Conservation (phyloP, 2,888 invertebrate species). For the Sepioteuthis lessoniana region DNA sequence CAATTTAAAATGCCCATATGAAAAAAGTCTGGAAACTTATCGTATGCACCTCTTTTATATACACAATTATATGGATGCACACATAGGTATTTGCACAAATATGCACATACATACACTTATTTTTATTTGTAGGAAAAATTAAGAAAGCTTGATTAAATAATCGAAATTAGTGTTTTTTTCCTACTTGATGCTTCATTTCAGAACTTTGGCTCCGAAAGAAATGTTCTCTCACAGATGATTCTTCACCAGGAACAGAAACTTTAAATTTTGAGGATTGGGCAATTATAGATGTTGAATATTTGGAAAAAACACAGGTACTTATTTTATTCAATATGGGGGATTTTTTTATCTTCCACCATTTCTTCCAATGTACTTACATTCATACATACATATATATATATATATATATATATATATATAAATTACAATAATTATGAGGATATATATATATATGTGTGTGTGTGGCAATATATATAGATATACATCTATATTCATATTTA, state of each 20-base stretch:
- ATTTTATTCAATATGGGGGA: not conserved
- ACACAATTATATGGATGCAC: no score
- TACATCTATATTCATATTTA: no score
- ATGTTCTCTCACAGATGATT: not conserved
- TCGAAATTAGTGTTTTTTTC: not conserved
- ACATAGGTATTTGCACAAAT: no score
- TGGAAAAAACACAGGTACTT: not conserved
- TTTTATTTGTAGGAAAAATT: no score
- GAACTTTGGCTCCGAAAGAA: slow-evolving; percentile 42
- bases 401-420: no score
- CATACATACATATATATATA: no score
- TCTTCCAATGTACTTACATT: not conserved
- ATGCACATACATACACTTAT: not conserved
- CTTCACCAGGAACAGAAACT: not conserved
- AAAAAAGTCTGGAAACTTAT: no score
- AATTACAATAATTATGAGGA: no score
- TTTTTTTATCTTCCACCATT: not conserved
- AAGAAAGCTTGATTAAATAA: not conserved
- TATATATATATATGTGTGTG: no score
- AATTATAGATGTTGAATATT: not conserved
- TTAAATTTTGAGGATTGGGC: not conserved
- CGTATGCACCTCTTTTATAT: no score
- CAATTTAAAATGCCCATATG: no score
- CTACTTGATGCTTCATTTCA: not conserved
- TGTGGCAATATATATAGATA: no score